These are phyloP conservation scores for Noctua pronuba DNA, from an alignment of 2,888 invertebrate species.

Conservation along the genomic window DNA sequence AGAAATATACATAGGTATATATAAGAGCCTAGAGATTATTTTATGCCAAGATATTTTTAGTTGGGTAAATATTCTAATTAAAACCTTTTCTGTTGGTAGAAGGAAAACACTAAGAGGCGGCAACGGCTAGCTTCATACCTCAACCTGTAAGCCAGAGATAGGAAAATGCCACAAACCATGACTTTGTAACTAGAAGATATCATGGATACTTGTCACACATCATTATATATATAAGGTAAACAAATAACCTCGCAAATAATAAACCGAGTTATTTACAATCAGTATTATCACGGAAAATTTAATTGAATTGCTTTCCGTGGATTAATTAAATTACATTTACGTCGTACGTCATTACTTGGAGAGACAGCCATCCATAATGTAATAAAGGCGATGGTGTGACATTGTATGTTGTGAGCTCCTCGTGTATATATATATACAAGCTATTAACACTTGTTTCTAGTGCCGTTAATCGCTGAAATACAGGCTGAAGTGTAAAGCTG, in stretches of 20 bases:
- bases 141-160: constrained; percentile 34
- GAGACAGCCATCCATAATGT: constrained; percentile 35
- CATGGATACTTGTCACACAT: background rate
- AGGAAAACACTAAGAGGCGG: constrained; percentile 66
- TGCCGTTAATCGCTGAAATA: constrained; percentile 43
- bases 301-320: constrained; percentile 50
- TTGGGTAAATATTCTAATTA: constrained; percentile 22
- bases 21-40: constrained; percentile 47
- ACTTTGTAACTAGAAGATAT: background rate
- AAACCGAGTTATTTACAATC: constrained; percentile 44
- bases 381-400: constrained; percentile 52
- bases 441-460: constrained; percentile 13
- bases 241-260: constrained; percentile 13
- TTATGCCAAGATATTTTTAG: constrained; percentile 38
- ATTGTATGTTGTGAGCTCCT: constrained; percentile 5
- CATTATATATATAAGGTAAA: background rate
- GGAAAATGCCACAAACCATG: background rate
- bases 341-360: constrained; percentile 40
- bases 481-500: constrained; percentile 46
- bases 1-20: constrained; percentile 29
- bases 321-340: constrained; percentile 50
- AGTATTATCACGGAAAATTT: constrained; percentile 26
- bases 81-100: constrained; percentile 60
- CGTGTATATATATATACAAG: constrained; percentile 11
- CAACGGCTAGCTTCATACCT: constrained; percentile 41